A percentile compares a stretch with the other conserved stretches of the same genome.
Evolutionary conservation across 2,113 vertebrate genomes (phyloP).

Genomic region (Periophthalmodon schlosseri): DNA sequence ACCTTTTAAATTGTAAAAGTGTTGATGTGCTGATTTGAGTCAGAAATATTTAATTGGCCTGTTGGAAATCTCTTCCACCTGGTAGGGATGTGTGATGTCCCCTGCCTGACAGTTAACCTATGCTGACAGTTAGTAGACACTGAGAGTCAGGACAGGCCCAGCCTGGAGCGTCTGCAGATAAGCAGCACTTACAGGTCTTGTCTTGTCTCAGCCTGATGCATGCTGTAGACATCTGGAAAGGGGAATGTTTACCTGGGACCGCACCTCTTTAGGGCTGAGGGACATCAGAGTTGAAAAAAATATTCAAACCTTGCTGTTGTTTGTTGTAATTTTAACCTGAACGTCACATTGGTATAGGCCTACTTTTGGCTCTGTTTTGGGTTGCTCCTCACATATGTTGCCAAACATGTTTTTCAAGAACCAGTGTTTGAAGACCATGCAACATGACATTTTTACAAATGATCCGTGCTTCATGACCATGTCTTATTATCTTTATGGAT

Average conservation of each 20-base stretch:
- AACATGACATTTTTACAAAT: slow-evolving; percentile 17
- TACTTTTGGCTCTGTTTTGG: slow-evolving; percentile 11
- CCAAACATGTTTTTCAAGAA: slow-evolving; percentile 71
- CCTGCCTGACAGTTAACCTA: slow-evolving; percentile 53
- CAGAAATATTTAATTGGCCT: slow-evolving; percentile 38
- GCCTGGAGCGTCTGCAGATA: slow-evolving; percentile 51
- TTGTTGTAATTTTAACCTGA: not conserved
- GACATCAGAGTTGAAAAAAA: slow-evolving; percentile 24
- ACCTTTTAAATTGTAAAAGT: not conserved
- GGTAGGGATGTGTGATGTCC: slow-evolving; percentile 41
- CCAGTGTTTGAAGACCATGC: slow-evolving; percentile 55
- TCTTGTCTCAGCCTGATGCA: slow-evolving; percentile 79
- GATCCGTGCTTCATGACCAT: not conserved
- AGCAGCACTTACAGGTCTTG: slow-evolving; percentile 80
- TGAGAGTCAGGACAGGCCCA: slow-evolving; percentile 44
- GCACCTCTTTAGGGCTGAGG: slow-evolving; percentile 59
- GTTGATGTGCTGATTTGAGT: not conserved
- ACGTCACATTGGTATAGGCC: slow-evolving; percentile 6
- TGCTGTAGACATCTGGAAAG: slow-evolving; percentile 77
- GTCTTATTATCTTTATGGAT: not conserved
- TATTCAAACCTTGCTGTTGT: not conserved
- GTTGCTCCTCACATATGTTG: slow-evolving; percentile 46
- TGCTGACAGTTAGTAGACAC: slow-evolving; percentile 55
- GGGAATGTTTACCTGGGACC: slow-evolving; percentile 73
- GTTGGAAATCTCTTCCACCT: slow-evolving; percentile 36